Conservation (phyloP, 2,888 invertebrate species). For the Ennomos erosarius region DNA sequence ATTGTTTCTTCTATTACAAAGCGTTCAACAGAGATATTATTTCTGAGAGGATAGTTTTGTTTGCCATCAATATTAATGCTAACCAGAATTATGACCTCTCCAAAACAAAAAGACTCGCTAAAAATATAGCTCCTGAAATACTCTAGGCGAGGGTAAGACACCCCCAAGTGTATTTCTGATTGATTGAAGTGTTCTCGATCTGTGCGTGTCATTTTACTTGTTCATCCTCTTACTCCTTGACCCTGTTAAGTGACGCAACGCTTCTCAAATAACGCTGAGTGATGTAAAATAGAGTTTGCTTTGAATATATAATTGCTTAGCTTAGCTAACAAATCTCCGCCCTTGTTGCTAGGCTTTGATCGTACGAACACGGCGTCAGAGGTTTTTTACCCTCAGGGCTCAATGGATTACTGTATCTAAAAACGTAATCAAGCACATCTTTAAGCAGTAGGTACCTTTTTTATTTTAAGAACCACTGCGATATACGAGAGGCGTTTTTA, state of each 20-base stretch:
- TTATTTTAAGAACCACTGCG: background rate
- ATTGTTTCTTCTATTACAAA: constrained; percentile 10
- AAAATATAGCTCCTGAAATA: constrained; percentile 19
- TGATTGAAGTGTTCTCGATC: constrained; percentile 3
- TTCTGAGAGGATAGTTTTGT: constrained; percentile 11
- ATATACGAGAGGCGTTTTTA: no score
- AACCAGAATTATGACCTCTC: no score
- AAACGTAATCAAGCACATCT: background rate
- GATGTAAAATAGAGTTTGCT: constrained; percentile 26
- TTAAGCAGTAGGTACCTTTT: background rate
- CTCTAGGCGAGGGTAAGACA: constrained; percentile 15
- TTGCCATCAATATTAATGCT: background rate
- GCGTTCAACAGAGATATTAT: background rate
- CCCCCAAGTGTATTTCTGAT: constrained; percentile 1
- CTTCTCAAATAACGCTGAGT: constrained; percentile 5
- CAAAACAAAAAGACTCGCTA: background rate
- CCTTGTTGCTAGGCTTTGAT: constrained; percentile 25
- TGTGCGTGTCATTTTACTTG: constrained; percentile 12
- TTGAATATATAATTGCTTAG: constrained; percentile 29
- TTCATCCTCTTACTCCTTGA: constrained; percentile 19
- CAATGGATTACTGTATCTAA: background rate
- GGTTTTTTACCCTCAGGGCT: background rate
- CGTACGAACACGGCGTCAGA: constrained; percentile 4
- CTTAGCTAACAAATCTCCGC: constrained; percentile 17
- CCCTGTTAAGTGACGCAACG: constrained; percentile 24